Evolutionary conservation across 1,140 invertebrate genomes (phyloP).

Genomic region (Hormaphis cornu): DNA sequence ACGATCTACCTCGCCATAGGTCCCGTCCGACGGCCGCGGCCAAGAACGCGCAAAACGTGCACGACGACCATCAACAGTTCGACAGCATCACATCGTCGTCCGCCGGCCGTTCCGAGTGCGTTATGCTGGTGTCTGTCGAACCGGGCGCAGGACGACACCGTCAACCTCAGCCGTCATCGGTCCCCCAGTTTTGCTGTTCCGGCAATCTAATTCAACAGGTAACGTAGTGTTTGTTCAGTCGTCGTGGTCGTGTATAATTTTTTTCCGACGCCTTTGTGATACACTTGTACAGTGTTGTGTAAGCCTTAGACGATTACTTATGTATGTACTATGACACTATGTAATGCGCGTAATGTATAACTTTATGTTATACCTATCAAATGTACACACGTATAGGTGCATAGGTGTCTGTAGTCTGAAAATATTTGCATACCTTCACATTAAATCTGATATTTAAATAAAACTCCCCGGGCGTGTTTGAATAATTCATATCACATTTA

Average conservation of each 20-base stretch:
- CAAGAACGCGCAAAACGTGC: neutral
- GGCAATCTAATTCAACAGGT: neutral
- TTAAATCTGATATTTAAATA: neutral
- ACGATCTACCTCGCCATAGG: too few relatives aligned
- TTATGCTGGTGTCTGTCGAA: slow-evolving; percentile 5
- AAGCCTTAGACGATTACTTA: neutral
- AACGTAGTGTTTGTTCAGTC: neutral
- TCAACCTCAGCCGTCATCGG: neutral
- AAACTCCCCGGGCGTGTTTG: neutral
- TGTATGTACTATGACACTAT: neutral
- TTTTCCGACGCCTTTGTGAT: too few relatives aligned
- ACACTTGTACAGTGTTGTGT: too few relatives aligned
- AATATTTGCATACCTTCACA: neutral
- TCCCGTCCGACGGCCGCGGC: neutral
- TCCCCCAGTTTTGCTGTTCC: neutral
- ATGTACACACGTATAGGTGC: too few relatives aligned
- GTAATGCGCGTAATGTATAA: neutral
- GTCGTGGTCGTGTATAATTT: too few relatives aligned
- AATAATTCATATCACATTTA: neutral
- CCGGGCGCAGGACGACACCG: neutral
- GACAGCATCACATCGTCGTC: neutral
- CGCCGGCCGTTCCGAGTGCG: neutral
- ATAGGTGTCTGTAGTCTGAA: neutral
- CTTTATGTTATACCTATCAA: neutral
- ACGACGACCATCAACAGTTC: neutral